Conservation (phyloP, 2,888 invertebrate genomes). For the Dryobota labecula region DNA sequence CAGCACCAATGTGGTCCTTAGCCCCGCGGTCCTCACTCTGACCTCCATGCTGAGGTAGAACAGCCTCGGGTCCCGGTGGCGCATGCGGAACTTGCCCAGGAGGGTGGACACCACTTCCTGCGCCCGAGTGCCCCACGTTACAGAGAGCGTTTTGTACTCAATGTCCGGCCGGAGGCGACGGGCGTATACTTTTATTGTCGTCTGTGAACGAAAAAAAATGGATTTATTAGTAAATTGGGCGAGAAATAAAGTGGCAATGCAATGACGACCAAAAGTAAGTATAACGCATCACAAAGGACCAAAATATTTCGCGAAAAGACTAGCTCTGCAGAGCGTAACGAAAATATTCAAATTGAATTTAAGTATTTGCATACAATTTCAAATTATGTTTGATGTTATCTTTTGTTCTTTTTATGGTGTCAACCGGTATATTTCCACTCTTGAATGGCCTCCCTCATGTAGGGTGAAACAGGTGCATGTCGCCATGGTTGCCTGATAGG, state of each 20-base stretch:
- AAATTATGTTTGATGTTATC: slow-evolving; percentile 19
- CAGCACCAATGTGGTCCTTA: slow-evolving; percentile 95
- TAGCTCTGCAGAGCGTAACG: not conserved
- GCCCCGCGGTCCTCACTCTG: slow-evolving; percentile 95
- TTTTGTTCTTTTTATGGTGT: slow-evolving; percentile 14
- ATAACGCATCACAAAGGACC: not conserved
- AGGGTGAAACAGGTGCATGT: slow-evolving; percentile 33
- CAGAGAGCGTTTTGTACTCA: slow-evolving; percentile 98
- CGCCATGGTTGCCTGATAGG: slow-evolving; percentile 21
- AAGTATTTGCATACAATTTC: slow-evolving; percentile 40
- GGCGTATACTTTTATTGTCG: slow-evolving; percentile 97
- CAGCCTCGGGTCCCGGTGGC: slow-evolving; percentile 97
- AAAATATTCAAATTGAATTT: slow-evolving; percentile 9
- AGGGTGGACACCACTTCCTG: slow-evolving; percentile 96
- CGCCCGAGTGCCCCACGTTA: slow-evolving; percentile 96
- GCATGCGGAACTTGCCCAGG: slow-evolving; percentile 97
- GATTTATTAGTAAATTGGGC: slow-evolving; percentile 2
- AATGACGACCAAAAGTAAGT: not conserved
- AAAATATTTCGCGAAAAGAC: not conserved
- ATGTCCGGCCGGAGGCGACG: slow-evolving; percentile 97
- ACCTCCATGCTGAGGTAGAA: slow-evolving; percentile 99
- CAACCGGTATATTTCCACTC: slow-evolving; percentile 33
- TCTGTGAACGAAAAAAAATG: slow-evolving; percentile 90
- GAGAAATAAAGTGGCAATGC: no score
- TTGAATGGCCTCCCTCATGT: slow-evolving; percentile 36